These are phyloP conservation scores for Podarcis raffonei DNA, from an alignment of 2,113 vertebrate species.

Conservation along the genomic window DNA sequence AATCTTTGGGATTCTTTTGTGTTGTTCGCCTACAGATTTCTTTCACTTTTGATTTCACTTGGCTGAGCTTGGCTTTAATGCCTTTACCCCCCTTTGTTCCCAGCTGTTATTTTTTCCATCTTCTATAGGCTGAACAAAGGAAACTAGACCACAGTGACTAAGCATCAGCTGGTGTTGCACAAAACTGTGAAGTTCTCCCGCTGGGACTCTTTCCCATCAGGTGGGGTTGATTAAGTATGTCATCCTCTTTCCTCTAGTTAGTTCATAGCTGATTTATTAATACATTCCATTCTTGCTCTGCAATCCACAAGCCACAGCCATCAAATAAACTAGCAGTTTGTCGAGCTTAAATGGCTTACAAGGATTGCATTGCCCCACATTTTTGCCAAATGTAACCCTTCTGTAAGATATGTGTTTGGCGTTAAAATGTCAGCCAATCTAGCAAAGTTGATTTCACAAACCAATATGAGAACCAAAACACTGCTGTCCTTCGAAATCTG, in stretches of 20 bases:
- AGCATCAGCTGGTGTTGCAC: constrained; percentile 13
- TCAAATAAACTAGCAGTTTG: background rate
- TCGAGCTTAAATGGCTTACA: background rate
- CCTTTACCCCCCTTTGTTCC: background rate
- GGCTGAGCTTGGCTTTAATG: background rate
- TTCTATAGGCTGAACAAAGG: background rate
- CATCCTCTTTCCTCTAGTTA: background rate
- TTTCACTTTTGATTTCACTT: background rate
- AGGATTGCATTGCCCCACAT: background rate
- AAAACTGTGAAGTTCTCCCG: background rate
- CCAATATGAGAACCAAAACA: no score
- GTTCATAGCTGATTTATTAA: constrained; percentile 30
- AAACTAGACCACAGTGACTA: constrained; percentile 12
- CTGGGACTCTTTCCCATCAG: constrained; percentile 6
- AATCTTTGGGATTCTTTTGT: background rate
- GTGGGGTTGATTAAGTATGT: constrained; percentile 23
- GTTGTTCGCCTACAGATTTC: background rate
- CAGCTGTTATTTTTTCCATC: background rate
- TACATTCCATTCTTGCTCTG: background rate
- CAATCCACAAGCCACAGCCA: background rate
- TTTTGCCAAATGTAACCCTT: background rate
- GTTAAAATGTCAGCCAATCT: no score
- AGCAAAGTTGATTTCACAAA: no score
- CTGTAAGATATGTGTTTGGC: no score
- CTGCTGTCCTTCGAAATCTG: no score